Percentiles rank a stretch among this genome's conserved stretches.
Evolutionary conservation across 2,888 invertebrate species (phyloP).

Genomic region (Zhuqinia jingwanae): DNA sequence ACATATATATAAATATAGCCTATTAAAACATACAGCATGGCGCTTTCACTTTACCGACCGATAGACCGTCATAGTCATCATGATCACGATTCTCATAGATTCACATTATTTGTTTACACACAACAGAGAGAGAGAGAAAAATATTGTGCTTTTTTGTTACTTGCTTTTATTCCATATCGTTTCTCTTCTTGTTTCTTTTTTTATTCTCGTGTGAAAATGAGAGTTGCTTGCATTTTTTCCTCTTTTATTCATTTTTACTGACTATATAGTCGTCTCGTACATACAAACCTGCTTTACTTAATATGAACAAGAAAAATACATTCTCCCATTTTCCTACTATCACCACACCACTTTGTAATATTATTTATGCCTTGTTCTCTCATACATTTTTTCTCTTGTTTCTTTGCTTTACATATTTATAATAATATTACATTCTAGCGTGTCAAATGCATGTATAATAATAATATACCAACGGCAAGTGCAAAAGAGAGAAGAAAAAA

Average conservation of each 20-base stretch:
- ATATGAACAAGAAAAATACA: no score
- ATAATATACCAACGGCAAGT: no score
- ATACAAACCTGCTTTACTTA: conserved; percentile 9
- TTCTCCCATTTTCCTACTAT: conserved; percentile 6
- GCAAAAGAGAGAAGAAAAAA: neutral
- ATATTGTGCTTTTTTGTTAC: neutral
- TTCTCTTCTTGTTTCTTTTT: conserved; percentile 29
- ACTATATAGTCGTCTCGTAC: conserved; percentile 17
- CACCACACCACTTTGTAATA: conserved; percentile 33
- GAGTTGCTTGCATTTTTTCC: conserved; percentile 41
- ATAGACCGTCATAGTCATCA: conserved; percentile 26
- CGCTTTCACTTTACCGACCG: conserved; percentile 26
- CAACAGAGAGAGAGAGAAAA: conserved; percentile 22
- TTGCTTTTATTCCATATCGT: neutral
- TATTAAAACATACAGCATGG: conserved; percentile 27
- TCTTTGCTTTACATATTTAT: conserved; percentile 28
- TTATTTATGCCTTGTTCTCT: conserved; percentile 43
- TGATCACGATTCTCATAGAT: conserved; percentile 5
- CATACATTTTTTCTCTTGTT: conserved; percentile 41
- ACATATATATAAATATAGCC: neutral
- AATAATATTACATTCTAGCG: conserved; percentile 35
- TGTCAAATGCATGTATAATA: conserved; percentile 35
- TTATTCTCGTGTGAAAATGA: conserved; percentile 15
- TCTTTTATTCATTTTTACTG: conserved; percentile 51
- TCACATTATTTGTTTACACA: conserved; percentile 34